Evolutionary conservation across 2,113 vertebrate species (phyloP).

Genomic region (Apodemus sylvaticus): DNA sequence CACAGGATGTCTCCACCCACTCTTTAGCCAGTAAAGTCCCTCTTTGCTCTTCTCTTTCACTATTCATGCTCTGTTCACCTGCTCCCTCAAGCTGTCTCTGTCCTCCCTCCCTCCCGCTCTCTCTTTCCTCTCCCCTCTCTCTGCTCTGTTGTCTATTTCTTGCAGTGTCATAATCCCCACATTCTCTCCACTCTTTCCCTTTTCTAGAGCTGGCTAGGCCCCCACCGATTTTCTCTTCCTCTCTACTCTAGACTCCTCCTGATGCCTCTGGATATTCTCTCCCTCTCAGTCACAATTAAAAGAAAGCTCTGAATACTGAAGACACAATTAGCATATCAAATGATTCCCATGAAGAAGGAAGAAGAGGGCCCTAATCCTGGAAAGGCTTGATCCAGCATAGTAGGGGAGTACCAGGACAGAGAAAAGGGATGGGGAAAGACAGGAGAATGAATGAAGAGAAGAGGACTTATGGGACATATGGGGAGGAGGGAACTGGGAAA

Average conservation of each 20-base stretch:
- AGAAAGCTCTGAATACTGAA: too few relatives aligned
- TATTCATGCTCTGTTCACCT: not conserved
- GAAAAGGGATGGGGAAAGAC: too few relatives aligned
- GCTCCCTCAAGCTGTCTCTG: not conserved
- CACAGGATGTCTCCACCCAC: not conserved
- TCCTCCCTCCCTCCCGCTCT: not conserved
- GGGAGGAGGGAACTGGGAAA: too few relatives aligned
- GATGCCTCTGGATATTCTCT: not conserved
- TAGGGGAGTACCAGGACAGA: too few relatives aligned
- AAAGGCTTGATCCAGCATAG: too few relatives aligned
- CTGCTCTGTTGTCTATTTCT: not conserved
- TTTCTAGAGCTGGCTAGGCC: not conserved
- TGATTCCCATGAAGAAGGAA: too few relatives aligned
- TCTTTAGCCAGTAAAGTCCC: not conserved
- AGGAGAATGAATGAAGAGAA: too few relatives aligned
- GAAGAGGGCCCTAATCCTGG: too few relatives aligned
- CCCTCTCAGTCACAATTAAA: not conserved
- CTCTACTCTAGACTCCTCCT: not conserved
- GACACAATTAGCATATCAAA: too few relatives aligned
- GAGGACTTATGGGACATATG: too few relatives aligned
- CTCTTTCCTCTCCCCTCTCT: rapidly evolving
- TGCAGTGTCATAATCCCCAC: not conserved
- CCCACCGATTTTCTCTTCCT: not conserved
- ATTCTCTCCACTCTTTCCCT: not conserved
- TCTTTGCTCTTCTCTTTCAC: not conserved